Evolutionary conservation across 2,113 vertebrate species (phyloP), one percentile per base, ranked within the genome.

Genomic region (Nannobrachium achirus): DNA sequence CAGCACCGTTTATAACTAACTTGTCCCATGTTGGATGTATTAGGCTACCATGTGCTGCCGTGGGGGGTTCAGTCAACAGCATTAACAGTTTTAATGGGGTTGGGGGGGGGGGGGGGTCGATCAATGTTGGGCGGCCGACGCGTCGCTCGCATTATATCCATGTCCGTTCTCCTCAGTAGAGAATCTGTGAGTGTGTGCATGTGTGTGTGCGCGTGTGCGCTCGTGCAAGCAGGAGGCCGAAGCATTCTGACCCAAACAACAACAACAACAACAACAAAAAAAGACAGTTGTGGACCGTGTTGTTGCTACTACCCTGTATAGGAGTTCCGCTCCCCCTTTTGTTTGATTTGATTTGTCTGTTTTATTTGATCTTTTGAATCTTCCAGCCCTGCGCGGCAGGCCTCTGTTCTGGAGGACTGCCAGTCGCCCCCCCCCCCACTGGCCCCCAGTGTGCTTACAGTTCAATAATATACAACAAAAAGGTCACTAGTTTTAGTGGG

Each of bases 401-500:
- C 50, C 20, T 2, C 41, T 44, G 41, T 16, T 2, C 41, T 44
- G 41, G 16, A 25, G 59, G 41, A 62, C 50, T n/a, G 9, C 69
- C 3, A 15, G 64, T 50, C 60, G 44, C 63, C 78, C 25, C 25
- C 25, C n/a, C n/a, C n/a, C n/a, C n/a, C n/a, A n/a, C n/a, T n/a
- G n/a, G n/a, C n/a, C n/a, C 76, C 75, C 73, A 19, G 76, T 88
- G 85, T 86, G 89, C 86, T 88, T 80, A 55, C 67, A 74, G 76
- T 75, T 83, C 57, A 59, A 69, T 76, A 59, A 69, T 76, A 58
- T 79, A 67, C 64, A 71, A 58, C 60, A 6, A 58, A 53, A 68
- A 77, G 46, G 44, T 69, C 38, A 56, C 66, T 10, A 13, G 71
- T 16, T 66, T 33, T 38, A 7, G 53, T 41, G 38, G 63, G 50